Evolutionary conservation across 2,113 vertebrate species (phyloP).

Genomic region (Myiagra hebetior): DNA sequence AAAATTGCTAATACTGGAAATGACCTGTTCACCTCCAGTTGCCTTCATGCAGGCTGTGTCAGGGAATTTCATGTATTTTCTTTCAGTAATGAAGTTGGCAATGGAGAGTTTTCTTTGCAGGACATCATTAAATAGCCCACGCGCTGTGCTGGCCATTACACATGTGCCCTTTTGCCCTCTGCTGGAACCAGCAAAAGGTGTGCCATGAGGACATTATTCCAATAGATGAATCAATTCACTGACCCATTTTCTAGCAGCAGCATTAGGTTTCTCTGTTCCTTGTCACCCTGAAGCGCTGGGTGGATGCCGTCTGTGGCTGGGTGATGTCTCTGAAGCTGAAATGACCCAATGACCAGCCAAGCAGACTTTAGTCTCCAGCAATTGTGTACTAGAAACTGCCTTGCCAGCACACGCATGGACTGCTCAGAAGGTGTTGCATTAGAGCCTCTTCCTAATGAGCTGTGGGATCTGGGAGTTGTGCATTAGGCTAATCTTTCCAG

Average conservation of each 20-base stretch:
- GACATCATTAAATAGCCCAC: not conserved
- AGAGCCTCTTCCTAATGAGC: not conserved
- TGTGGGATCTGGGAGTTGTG: not conserved
- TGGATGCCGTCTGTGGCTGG: not conserved
- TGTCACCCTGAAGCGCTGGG: not conserved
- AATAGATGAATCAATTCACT: not conserved
- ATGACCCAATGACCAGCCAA: not conserved
- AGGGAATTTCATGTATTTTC: not conserved
- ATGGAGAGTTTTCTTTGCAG: not conserved
- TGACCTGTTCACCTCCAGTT: not conserved
- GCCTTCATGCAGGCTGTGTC: not conserved
- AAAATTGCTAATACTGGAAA: not conserved
- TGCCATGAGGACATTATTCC: not conserved
- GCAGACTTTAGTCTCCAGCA: not conserved
- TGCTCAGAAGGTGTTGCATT: not conserved
- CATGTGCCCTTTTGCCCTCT: not conserved
- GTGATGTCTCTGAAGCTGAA: not conserved
- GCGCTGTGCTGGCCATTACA: fast-evolving
- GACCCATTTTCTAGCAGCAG: not conserved
- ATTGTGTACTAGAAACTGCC: not conserved
- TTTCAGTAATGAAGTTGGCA: not conserved
- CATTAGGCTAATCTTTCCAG: conserved; percentile 21
- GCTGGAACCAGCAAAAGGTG: not conserved
- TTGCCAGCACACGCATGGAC: fast-evolving
- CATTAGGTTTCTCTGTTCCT: not conserved